Evolutionary conservation across 2,113 vertebrate genomes (phyloP).

Genomic region (Varanus komodoensis): DNA sequence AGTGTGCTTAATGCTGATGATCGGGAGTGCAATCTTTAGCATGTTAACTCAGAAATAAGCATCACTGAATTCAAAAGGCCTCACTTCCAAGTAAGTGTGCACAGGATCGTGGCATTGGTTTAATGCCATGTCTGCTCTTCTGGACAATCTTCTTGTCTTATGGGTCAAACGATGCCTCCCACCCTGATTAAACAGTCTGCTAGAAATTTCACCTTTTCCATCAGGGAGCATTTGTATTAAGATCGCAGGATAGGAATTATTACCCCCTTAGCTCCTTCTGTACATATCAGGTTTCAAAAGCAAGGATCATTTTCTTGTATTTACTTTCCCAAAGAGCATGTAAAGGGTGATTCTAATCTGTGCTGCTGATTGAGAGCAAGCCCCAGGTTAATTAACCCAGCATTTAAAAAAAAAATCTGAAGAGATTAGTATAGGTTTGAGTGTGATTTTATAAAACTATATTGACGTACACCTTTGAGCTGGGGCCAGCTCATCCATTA

Average conservation of each 20-base stretch:
- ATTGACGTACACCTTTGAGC: background rate
- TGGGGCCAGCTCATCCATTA: background rate
- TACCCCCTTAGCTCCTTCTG: background rate
- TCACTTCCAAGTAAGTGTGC: background rate
- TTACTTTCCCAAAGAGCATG: conserved; percentile 21
- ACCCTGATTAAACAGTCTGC: background rate
- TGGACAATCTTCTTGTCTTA: background rate
- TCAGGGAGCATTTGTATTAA: background rate
- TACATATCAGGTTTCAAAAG: background rate
- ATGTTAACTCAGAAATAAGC: background rate
- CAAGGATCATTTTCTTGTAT: background rate
- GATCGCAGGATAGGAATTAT: conserved; percentile 4
- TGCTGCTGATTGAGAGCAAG: background rate
- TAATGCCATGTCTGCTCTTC: background rate
- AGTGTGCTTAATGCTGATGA: background rate
- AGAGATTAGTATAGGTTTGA: background rate
- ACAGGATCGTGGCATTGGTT: background rate
- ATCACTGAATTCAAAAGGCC: background rate
- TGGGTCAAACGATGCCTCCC: background rate
- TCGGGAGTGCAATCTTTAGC: background rate
- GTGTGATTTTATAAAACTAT: background rate
- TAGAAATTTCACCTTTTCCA: conserved; percentile 2
- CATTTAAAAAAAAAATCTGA: background rate
- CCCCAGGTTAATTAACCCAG: conserved; percentile 13
- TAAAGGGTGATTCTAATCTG: conserved; percentile 19